These are phyloP conservation scores for Nothobranchius kuhntae DNA, from an alignment of 2,113 vertebrate species.

Conservation along the genomic window DNA sequence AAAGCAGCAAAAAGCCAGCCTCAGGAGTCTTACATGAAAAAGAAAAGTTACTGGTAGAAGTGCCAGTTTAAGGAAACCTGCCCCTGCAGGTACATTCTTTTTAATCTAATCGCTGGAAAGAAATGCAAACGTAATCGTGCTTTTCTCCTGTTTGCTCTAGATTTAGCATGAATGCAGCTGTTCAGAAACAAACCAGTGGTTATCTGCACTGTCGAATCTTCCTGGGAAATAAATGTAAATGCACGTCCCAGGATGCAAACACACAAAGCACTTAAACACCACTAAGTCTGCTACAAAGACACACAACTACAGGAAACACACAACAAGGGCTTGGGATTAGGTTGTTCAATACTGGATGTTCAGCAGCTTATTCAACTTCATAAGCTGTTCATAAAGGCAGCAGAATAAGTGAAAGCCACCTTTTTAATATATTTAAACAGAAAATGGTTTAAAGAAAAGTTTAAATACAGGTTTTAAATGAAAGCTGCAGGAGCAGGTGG, in stretches of 20 bases:
- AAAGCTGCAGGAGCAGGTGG: too few species aligned
- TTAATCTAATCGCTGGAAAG: constrained; percentile 41
- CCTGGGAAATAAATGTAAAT: constrained; percentile 42
- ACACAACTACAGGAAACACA: constrained; percentile 19
- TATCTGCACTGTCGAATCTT: constrained; percentile 12
- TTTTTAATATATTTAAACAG: too few species aligned
- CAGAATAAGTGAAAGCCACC: too few species aligned
- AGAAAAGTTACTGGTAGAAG: constrained; percentile 50
- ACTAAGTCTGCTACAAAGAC: constrained; percentile 19
- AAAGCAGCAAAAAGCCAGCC: constrained; percentile 38
- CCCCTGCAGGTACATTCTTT: constrained; percentile 58
- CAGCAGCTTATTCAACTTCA: constrained; percentile 7
- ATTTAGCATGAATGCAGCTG: constrained; percentile 6
- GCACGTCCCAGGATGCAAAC: constrained; percentile 37
- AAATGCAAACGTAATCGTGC: constrained; percentile 12
- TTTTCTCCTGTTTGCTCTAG: constrained; percentile 11
- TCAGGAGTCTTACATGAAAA: constrained; percentile 29
- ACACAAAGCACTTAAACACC: constrained; percentile 5
- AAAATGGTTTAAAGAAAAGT: too few species aligned
- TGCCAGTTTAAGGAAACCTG: constrained; percentile 52
- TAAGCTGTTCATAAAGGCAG: background rate
- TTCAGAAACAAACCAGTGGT: constrained; percentile 2
- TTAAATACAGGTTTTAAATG: too few species aligned
- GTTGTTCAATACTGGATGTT: constrained; percentile 5
- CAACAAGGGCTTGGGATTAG: background rate